Conservation (phyloP, 2,113 vertebrate genomes). For the Sceloporus tristichus region DNA sequence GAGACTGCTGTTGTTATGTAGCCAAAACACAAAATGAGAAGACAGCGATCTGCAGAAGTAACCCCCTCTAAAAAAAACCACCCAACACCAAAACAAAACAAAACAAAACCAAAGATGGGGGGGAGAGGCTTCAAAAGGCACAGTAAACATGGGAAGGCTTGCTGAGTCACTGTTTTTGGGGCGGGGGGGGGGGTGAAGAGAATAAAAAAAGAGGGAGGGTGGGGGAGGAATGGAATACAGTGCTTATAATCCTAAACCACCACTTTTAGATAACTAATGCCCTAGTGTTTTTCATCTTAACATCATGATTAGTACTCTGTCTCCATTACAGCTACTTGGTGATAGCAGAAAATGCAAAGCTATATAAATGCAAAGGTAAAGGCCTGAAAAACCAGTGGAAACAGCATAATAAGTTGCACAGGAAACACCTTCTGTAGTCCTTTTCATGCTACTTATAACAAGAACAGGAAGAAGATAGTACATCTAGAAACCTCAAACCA, state of each 20-base stretch:
- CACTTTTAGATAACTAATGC: background rate
- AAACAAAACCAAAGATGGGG: too few relatives aligned
- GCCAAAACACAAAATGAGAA: background rate
- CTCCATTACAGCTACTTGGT: background rate
- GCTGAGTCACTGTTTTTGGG: too few relatives aligned
- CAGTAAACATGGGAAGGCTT: too few relatives aligned
- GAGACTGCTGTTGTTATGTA: background rate
- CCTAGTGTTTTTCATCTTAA: background rate
- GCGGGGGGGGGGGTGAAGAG: too few relatives aligned
- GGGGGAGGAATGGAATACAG: too few relatives aligned
- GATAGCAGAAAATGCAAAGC: background rate
- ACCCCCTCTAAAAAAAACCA: too few relatives aligned
- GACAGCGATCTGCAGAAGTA: too few relatives aligned
- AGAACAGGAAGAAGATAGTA: background rate
- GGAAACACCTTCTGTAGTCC: background rate
- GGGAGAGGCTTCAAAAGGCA: too few relatives aligned
- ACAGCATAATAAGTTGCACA: background rate
- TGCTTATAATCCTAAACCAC: background rate
- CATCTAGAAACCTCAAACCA: background rate
- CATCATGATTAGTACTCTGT: background rate
- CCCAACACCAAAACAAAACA: too few relatives aligned
- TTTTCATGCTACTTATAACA: background rate
- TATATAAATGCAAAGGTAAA: background rate
- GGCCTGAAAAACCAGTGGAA: background rate
- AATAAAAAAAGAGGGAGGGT: too few relatives aligned